Conservation (phyloP, 2,113 vertebrate genomes). For the Megaleporinus macrocephalus region DNA sequence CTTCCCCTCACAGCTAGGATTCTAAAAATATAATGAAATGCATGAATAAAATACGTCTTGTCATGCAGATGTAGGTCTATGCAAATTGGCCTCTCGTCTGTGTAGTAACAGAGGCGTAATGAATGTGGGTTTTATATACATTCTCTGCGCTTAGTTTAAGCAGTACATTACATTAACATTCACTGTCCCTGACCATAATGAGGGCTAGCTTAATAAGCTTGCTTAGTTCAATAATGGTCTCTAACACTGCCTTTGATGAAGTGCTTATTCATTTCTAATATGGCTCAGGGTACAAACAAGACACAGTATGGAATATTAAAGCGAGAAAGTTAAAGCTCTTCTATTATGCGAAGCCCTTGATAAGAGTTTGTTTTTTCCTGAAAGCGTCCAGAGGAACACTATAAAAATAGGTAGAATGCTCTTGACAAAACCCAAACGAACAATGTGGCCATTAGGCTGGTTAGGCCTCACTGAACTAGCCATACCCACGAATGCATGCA, state of each 20-base stretch:
- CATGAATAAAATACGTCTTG: neutral
- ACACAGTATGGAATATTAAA: neutral
- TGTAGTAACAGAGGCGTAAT: neutral
- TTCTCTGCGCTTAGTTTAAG: neutral
- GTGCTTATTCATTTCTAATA: neutral
- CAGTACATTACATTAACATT: conserved; percentile 2
- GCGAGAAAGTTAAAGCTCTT: neutral
- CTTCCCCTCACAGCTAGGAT: neutral
- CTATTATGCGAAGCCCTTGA: neutral
- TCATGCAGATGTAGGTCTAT: neutral
- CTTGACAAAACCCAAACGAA: neutral
- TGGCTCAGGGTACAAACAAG: neutral
- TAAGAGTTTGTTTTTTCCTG: neutral
- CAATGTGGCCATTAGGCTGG: neutral
- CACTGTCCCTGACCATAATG: neutral
- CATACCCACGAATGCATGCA: neutral
- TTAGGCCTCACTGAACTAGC: neutral
- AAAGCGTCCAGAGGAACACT: neutral
- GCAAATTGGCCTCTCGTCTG: neutral
- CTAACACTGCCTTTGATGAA: neutral
- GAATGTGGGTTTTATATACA: conserved; percentile 1
- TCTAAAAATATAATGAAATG: no score
- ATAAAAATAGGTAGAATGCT: neutral
- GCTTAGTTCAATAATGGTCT: neutral
- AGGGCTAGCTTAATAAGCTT: neutral